Evolutionary conservation across 1,140 invertebrate species (phyloP).

Genomic region (Tenebrio molitor): DNA sequence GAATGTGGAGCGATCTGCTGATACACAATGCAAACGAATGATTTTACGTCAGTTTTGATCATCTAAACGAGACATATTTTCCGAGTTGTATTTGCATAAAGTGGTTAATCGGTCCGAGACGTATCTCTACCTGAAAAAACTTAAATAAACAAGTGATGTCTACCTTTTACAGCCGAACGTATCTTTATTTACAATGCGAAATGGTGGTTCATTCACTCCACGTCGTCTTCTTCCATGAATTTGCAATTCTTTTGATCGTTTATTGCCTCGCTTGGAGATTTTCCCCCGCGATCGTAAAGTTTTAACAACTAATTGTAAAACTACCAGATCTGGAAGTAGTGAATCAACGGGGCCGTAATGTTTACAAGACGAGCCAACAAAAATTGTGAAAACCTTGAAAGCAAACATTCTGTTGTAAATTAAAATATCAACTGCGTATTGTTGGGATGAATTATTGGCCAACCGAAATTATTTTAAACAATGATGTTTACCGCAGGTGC

Average conservation of each 20-base stretch:
- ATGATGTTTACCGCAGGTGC: too few species aligned
- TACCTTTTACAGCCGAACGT: constrained; percentile 29
- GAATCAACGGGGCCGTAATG: background rate
- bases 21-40: constrained; percentile 16
- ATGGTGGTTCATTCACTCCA: constrained; percentile 25
- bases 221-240: constrained; percentile 24
- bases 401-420: too few species aligned
- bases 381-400: background rate
- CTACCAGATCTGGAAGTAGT: background rate
- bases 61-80: constrained; percentile 16
- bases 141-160: constrained; percentile 38
- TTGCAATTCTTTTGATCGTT: constrained; percentile 21
- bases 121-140: constrained; percentile 23
- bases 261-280: background rate
- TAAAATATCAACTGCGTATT: too few species aligned
- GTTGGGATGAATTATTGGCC: too few species aligned
- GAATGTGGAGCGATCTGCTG: constrained; percentile 21
- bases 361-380: background rate
- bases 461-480: too few species aligned
- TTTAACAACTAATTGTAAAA: background rate
- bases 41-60: constrained; percentile 1
- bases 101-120: constrained; percentile 20
- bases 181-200: constrained; percentile 27
- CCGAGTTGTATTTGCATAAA: constrained; percentile 28
- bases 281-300: background rate